A percentile compares a stretch with the other conserved stretches of the same genome.
phyloP scores from a whole-genome alignment of 2,888 invertebrate genomes.

The Tenthredo amoena region DNA sequence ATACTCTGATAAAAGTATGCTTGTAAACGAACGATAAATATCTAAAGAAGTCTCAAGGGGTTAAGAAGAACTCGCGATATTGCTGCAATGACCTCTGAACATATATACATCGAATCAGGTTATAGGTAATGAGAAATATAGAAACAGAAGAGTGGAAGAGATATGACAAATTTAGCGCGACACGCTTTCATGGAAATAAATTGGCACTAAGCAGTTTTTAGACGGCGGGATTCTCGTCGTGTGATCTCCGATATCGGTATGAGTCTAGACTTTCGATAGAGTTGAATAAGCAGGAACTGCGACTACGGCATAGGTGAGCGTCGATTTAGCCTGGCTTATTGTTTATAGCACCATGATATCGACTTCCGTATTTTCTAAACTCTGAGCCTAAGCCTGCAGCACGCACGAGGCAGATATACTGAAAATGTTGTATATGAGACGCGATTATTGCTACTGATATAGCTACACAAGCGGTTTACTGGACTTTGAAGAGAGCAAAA shows the following conservation, averaged over 20 bases:
- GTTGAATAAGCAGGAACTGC: constrained; percentile 1
- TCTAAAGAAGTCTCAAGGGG: not conserved
- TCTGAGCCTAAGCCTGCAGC: not conserved
- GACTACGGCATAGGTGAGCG: not conserved
- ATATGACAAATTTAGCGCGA: constrained; percentile 35
- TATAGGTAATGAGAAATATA: not conserved
- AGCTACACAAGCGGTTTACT: constrained; percentile 13
- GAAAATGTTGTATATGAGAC: not conserved
- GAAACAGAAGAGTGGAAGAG: constrained; percentile 29
- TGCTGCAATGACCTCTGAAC: constrained; percentile 19
- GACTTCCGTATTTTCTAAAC: constrained; percentile 16
- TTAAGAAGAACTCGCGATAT: not conserved
- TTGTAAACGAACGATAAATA: constrained; percentile 4
- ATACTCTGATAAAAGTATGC: not conserved
- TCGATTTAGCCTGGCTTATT: constrained; percentile 1
- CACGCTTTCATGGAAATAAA: constrained; percentile 29
- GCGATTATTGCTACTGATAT: constrained; percentile 9
- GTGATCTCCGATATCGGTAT: not conserved
- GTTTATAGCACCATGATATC: not conserved
- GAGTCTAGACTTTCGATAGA: constrained; percentile 17
- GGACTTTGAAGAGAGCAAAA: constrained; percentile 8
- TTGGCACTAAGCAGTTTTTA: constrained; percentile 13
- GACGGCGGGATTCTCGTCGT: constrained; percentile 28
- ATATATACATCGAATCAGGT: constrained; percentile 34
- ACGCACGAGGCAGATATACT: not conserved